Conservation (phyloP, 2,888 invertebrate species). For the Aromia moschata region DNA sequence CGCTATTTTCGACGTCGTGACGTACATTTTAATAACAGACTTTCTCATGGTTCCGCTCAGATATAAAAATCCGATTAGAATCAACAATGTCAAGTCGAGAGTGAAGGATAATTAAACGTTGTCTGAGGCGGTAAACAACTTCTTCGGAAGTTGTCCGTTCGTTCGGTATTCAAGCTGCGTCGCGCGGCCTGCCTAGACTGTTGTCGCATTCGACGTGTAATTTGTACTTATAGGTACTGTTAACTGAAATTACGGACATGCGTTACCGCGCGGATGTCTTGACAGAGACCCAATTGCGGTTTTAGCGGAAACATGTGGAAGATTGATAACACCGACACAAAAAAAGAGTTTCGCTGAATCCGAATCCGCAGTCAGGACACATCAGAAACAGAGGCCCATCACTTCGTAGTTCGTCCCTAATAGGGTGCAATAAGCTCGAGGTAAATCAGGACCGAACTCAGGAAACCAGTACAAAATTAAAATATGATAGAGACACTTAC, state of each 20-base stretch:
- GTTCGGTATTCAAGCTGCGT: constrained; percentile 41
- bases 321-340: too few species aligned
- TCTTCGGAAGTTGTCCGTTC: constrained; percentile 36
- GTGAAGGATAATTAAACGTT: constrained; percentile 27
- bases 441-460: too few species aligned
- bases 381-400: too few species aligned
- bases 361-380: too few species aligned
- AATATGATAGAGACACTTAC: too few species aligned
- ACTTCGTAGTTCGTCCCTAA: too few species aligned
- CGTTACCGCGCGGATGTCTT: constrained; percentile 7
- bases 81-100: constrained; percentile 10
- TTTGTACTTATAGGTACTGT: constrained; percentile 45
- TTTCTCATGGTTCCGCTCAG: constrained; percentile 11
- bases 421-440: too few species aligned
- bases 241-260: constrained; percentile 39
- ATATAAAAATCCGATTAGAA: constrained; percentile 18
- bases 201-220: constrained; percentile 39
- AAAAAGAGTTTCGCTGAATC: too few species aligned
- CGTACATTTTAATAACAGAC: constrained; percentile 9
- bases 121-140: constrained; percentile 36
- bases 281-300: constrained; percentile 11
- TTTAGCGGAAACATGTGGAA: too few species aligned
- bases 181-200: constrained; percentile 33
- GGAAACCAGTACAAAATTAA: too few species aligned
- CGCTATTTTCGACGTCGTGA: constrained; percentile 10